Evolutionary conservation across 92 coral and sea anemone species (phyloP).

Genomic region (Parazoanthus swiftii): DNA sequence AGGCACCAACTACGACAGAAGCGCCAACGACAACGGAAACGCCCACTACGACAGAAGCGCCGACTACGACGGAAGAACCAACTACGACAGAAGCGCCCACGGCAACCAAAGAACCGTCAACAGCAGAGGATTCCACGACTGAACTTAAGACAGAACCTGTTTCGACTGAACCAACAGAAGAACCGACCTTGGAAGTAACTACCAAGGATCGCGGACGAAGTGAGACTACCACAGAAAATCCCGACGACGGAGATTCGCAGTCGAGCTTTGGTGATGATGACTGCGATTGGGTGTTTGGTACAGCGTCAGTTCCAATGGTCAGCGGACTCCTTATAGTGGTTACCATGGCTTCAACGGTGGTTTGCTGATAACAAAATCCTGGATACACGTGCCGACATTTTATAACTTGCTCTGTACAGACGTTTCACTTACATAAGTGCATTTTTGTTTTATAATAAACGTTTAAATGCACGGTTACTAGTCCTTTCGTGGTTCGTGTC

Average conservation of each 20-base stretch:
- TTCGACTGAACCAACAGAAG: neutral
- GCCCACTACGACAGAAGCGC: constrained; percentile 22
- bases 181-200: neutral
- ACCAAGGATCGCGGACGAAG: too few relatives aligned
- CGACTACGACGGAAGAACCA: constrained; percentile 5
- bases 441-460: too few relatives aligned
- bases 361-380: neutral
- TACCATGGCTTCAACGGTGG: neutral
- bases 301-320: neutral
- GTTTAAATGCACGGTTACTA: too few relatives aligned
- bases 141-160: neutral
- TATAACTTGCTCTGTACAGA: neutral
- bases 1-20: constrained; percentile 43
- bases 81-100: constrained; percentile 2
- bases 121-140: neutral
- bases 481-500: neutral
- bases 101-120: neutral
- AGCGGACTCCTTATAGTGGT: neutral
- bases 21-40: constrained; percentile 35
- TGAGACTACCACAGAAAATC: neutral
- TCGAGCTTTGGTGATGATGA: constrained; percentile 20
- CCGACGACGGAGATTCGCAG: neutral
- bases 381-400: neutral
- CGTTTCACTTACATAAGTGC: neutral
- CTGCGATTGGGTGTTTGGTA: constrained; percentile 18